Conservation (phyloP, 2,888 invertebrate genomes). For the Melieria picta region DNA sequence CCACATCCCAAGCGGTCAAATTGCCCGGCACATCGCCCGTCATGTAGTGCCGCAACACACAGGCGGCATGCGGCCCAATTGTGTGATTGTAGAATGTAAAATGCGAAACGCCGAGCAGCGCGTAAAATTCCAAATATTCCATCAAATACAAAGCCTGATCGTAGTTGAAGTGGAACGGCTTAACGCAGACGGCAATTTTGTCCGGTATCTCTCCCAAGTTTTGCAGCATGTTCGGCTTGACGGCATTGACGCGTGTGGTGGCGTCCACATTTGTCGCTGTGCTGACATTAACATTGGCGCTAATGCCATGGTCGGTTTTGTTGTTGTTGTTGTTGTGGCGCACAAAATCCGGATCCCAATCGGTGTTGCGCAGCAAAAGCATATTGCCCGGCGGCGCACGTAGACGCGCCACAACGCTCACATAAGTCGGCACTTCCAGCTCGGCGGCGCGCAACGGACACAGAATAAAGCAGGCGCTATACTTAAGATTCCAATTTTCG, state of each 20-base stretch:
- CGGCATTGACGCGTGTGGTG: not conserved
- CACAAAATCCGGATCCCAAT: constrained; percentile 64
- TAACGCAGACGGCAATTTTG: constrained; percentile 84
- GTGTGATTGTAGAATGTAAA: constrained; percentile 94
- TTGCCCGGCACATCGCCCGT: constrained; percentile 59
- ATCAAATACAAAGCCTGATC: constrained; percentile 84
- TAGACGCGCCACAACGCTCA: constrained; percentile 75
- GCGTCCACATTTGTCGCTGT: not conserved
- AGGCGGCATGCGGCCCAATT: constrained; percentile 80
- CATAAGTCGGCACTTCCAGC: constrained; percentile 72
- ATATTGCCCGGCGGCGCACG: constrained; percentile 74
- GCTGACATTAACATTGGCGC: not conserved
- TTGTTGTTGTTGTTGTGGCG: not conserved
- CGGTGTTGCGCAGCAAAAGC: constrained; percentile 72
- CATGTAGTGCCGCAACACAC: constrained; percentile 76
- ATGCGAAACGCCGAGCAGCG: constrained; percentile 83
- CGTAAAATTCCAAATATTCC: constrained; percentile 90
- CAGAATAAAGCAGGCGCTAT: constrained; percentile 88
- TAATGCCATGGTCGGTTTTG: constrained; percentile 3
- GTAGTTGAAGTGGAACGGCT: constrained; percentile 90
- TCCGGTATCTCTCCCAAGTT: constrained; percentile 63
- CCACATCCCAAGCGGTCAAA: constrained; percentile 57
- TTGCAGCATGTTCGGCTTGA: too few species aligned
- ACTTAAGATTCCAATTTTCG: constrained; percentile 94
- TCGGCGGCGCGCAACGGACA: constrained; percentile 76